Percentiles rank a stretch among this genome's conserved stretches.
These are phyloP conservation scores for Brachionus asplanchnoidis DNA, from an alignment of 1,140 invertebrate genomes.

Conservation along the genomic window DNA sequence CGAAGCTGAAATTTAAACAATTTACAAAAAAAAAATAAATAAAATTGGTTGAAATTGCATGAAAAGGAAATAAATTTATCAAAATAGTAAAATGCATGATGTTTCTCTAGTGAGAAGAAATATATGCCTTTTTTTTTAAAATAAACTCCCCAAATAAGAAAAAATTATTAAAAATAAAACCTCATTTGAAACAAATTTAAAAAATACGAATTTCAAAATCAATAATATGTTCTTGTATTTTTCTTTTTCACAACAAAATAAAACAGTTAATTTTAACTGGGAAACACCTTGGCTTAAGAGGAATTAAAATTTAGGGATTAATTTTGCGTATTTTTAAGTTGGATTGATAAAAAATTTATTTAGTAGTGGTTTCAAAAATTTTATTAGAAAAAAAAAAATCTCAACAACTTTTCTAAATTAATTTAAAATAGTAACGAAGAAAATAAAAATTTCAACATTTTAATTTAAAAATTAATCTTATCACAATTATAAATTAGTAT, in stretches of 20 bases:
- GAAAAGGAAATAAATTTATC: not conserved
- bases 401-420: not conserved
- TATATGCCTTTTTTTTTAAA: not conserved
- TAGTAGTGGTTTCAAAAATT: not conserved
- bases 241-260: not conserved
- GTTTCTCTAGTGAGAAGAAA: not conserved
- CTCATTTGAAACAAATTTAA: not conserved
- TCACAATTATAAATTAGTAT: not conserved
- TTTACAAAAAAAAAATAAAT: not conserved
- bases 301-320: not conserved
- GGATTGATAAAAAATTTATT: not conserved
- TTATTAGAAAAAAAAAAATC: not conserved
- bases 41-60: not conserved
- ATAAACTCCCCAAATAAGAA: not conserved
- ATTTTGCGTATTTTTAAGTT: not conserved
- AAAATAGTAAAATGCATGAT: not conserved
- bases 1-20: not conserved
- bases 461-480: not conserved
- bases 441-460: slow-evolving; percentile 6
- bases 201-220: not conserved
- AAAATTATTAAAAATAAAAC: not conserved
- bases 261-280: not conserved
- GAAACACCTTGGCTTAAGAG: not conserved
- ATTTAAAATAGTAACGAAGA: not conserved
- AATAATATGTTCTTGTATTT: not conserved